These are phyloP conservation scores for Addax nasomaculatus DNA, from an alignment of 2,113 vertebrate genomes.

Conservation along the genomic window DNA sequence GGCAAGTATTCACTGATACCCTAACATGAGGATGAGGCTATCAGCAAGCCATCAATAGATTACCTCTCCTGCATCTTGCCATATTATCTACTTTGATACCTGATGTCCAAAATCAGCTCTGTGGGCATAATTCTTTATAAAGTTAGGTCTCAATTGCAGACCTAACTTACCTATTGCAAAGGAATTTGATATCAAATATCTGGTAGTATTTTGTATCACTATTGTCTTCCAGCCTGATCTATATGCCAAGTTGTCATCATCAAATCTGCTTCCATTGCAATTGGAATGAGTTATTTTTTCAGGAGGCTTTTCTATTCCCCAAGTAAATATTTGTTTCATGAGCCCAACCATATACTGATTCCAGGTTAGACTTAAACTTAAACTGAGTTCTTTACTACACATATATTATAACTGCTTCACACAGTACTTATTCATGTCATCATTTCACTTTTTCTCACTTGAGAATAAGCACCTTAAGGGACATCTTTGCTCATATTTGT, in stretches of 20 bases:
- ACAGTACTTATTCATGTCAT: background rate
- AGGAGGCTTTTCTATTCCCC: background rate
- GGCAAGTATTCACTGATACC: background rate
- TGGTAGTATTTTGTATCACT: background rate
- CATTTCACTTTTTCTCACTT: background rate
- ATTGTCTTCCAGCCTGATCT: background rate
- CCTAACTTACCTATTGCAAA: background rate
- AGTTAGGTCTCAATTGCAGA: background rate
- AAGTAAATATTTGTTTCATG: background rate
- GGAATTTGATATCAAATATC: background rate
- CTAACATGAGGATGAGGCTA: background rate
- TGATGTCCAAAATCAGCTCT: background rate
- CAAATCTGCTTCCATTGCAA: background rate
- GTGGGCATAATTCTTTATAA: background rate
- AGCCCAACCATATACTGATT: background rate
- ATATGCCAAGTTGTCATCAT: background rate
- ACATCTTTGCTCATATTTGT: background rate
- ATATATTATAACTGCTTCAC: background rate
- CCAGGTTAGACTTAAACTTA: background rate
- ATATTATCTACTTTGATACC: background rate
- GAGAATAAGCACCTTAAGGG: background rate
- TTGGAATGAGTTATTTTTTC: background rate
- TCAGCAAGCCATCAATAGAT: background rate
- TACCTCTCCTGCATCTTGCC: background rate
- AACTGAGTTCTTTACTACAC: background rate